Evolutionary conservation across 2,113 vertebrate genomes (phyloP).

Genomic region (Brachionichthys hirsutus): DNA sequence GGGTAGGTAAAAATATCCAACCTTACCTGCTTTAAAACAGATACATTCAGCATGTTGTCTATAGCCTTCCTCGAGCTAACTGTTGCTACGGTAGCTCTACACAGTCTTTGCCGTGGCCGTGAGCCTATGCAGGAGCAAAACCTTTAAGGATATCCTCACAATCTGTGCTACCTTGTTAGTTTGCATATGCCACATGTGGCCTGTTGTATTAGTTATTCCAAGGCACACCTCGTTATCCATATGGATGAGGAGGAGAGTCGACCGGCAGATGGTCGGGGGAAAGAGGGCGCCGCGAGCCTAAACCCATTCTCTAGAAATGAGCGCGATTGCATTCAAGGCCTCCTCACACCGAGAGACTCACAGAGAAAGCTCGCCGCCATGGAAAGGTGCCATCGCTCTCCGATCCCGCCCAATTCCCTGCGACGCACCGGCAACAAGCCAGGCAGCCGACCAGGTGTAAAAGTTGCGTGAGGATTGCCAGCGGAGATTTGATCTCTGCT

Average conservation of each 20-base stretch:
- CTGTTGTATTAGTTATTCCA: constrained; percentile 66
- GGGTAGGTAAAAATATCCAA: too few species aligned
- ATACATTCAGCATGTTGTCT: background rate
- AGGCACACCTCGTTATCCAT: constrained; percentile 69
- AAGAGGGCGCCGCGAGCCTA: constrained; percentile 46
- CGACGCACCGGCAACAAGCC: constrained; percentile 26
- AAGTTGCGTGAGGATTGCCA: constrained; percentile 37
- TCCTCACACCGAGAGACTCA: constrained; percentile 36
- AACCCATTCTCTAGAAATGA: constrained; percentile 39
- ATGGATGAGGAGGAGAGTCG: constrained; percentile 59
- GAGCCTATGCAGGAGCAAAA: constrained; percentile 18
- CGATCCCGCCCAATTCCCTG: constrained; percentile 18
- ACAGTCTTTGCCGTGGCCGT: constrained; percentile 18
- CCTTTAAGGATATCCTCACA: constrained; percentile 16
- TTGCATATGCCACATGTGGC: constrained; percentile 52
- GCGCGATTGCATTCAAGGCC: constrained; percentile 26
- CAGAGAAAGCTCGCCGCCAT: constrained; percentile 21
- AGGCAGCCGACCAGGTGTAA: constrained; percentile 34
- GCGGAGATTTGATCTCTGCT: constrained; percentile 47
- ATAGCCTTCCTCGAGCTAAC: too few species aligned
- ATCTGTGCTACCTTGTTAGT: constrained; percentile 61
- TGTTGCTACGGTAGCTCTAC: constrained; percentile 1
- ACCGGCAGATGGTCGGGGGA: constrained; percentile 70
- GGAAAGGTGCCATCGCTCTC: constrained; percentile 35
- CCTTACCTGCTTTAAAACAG: background rate